Base-by-base conservation (phyloP, 2,797 vertebrate species). In the Oreonectes daqikongensis region DNA sequence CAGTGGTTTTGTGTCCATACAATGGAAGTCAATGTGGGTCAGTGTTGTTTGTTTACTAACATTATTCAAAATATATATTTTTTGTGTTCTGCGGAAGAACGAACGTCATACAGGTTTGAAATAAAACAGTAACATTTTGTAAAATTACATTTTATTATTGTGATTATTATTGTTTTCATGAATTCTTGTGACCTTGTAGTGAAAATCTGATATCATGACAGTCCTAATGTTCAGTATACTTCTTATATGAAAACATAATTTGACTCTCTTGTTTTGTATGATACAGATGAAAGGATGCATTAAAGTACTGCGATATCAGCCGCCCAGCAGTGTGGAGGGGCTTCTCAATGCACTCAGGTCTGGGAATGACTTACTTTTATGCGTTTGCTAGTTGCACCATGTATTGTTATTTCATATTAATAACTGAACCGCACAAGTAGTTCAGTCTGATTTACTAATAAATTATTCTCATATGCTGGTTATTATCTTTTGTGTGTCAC, bases 331-430 rank as follows among this genome's bases (percentile, higher is more conserved):
- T 72, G 97, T 99, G 91, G 96, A 99, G 94, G 96, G 95, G 83
- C 92, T 99, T 79, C 94, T 99, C 83, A 98, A 99, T 85, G 96
- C 97, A 86, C 97, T 99, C 94, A 99, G 96, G 97, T 99, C 85
- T 8, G 84, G 78, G n/a, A 11, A 28, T 15, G 4, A 8, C 30
- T 15, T 44, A 20, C 44, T 35, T 24, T 14, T 0, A 35, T 20
- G 5, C 35, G 69, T 50, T 44, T 2, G 50, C 11, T 42, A 42
- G 40, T 42, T 42, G 40, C 40, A 42, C 3, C 59, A 24, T 15
- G 17, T 14, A 38, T 2, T 8, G 8, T 40, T 28, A 24, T n/a
- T 57, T n/a, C 40, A 42, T 5, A 42, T 30, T 20, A 50, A 59
- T 59, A 14, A 18, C 26, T 17, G 22, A 10, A 52, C 12, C 6